phyloP scores from a whole-genome alignment of 2,113 vertebrate genomes.

The Toxotes jaculatrix region DNA sequence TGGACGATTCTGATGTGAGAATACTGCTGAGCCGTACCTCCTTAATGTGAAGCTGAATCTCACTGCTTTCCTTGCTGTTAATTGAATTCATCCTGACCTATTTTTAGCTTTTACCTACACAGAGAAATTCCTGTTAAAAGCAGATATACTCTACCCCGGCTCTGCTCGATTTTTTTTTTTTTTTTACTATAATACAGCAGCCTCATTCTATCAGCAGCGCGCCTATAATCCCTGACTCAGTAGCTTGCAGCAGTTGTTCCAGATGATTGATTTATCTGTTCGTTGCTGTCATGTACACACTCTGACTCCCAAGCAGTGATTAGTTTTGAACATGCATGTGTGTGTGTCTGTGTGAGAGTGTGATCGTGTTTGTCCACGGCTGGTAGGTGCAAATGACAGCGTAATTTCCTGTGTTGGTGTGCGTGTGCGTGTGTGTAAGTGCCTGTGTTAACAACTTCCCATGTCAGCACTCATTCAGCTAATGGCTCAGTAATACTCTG shows the following conservation, averaged over 20 bases:
- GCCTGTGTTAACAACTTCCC: slow-evolving; percentile 41
- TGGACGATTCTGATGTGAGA: slow-evolving; percentile 35
- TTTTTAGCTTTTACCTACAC: slow-evolving; percentile 26
- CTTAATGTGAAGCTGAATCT: slow-evolving; percentile 38
- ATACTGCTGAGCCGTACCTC: slow-evolving; percentile 27
- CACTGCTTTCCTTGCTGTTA: slow-evolving; percentile 17
- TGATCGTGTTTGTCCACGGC: neutral
- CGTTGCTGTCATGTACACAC: slow-evolving; percentile 44
- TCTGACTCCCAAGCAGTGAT: slow-evolving; percentile 13
- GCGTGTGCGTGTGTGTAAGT: slow-evolving; percentile 7
- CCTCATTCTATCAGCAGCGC: slow-evolving; percentile 29
- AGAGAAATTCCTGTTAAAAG: slow-evolving; percentile 12
- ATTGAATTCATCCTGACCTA: slow-evolving; percentile 31
- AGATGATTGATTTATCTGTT: slow-evolving; percentile 67
- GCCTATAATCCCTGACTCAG: slow-evolving; percentile 59
- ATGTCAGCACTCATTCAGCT: slow-evolving; percentile 57
- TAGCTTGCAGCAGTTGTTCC: slow-evolving; percentile 44
- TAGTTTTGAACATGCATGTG: slow-evolving; percentile 29
- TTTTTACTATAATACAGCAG: slow-evolving; percentile 17
- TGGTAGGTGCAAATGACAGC: slow-evolving; percentile 28
- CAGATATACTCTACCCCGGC: slow-evolving; percentile 7
- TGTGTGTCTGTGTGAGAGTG: slow-evolving; percentile 20
- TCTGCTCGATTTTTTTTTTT: neutral
- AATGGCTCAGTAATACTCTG: slow-evolving; percentile 40
- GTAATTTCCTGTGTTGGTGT: slow-evolving; percentile 47